A percentile compares a stretch with the other conserved stretches of the same genome.
phyloP scores from a whole-genome alignment of 2,888 invertebrate genomes.

The Tricholauxania praeusta region DNA sequence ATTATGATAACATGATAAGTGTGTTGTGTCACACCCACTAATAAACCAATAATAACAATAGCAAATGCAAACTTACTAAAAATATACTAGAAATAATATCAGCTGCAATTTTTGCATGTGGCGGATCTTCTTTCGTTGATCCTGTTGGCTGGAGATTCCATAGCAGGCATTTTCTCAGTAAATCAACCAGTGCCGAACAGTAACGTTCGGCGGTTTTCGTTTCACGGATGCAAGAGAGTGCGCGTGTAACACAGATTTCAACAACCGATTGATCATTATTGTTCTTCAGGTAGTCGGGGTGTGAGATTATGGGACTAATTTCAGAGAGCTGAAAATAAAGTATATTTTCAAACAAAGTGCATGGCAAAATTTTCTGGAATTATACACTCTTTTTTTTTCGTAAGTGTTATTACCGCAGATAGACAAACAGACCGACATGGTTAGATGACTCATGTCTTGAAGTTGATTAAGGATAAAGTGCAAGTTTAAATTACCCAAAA shows the following conservation, averaged over 20 bases:
- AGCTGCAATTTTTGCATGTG: constrained; percentile 95
- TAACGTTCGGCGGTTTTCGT: constrained; percentile 86
- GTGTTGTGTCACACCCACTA: too few species aligned
- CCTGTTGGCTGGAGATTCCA: constrained; percentile 84
- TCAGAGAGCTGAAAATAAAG: constrained; percentile 72
- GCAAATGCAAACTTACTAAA: constrained; percentile 74
- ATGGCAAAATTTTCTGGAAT: too few species aligned
- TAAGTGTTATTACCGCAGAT: too few species aligned
- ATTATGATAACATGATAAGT: too few species aligned
- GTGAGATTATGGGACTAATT: constrained; percentile 85
- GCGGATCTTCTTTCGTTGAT: constrained; percentile 87
- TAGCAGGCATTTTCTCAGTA: constrained; percentile 88
- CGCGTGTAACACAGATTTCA: constrained; percentile 92
- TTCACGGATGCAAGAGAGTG: constrained; percentile 91
- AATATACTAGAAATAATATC: constrained; percentile 96
- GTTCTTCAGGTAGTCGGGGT: constrained; percentile 85
- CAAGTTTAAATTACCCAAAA: too few species aligned
- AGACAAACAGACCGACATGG: too few species aligned
- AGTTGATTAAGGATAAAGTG: too few species aligned
- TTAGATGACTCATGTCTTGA: too few species aligned
- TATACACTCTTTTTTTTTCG: too few species aligned
- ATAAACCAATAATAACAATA: too few species aligned
- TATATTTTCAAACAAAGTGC: not conserved
- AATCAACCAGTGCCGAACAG: constrained; percentile 83
- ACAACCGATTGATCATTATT: constrained; percentile 95